phyloP scores from a whole-genome alignment of 1,140 invertebrate genomes.

The Protaetia brevitarsis region DNA sequence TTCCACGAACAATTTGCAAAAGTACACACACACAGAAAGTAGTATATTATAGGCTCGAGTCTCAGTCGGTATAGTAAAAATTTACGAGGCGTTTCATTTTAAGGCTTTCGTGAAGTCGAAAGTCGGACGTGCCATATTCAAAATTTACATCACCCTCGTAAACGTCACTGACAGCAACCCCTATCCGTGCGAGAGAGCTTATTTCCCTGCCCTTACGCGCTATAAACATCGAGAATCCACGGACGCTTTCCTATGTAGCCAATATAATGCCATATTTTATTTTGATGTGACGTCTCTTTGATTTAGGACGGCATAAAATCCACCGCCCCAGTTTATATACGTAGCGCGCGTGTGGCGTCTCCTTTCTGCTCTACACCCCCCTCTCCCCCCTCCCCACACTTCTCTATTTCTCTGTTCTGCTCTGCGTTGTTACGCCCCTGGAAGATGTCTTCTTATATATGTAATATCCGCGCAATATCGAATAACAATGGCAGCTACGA shows the following conservation, averaged over 20 bases:
- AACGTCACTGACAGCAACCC: slow-evolving; percentile 38
- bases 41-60: no score
- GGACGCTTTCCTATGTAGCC: slow-evolving; percentile 43
- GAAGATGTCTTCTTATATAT: no score
- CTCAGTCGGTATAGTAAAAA: slow-evolving; percentile 13
- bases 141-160: slow-evolving; percentile 42
- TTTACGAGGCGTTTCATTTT: slow-evolving; percentile 20
- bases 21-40: no score
- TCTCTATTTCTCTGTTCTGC: slow-evolving; percentile 13
- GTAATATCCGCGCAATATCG: slow-evolving; percentile 28
- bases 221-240: slow-evolving; percentile 43
- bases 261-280: slow-evolving; percentile 47
- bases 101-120: slow-evolving; percentile 33
- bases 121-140: slow-evolving; percentile 35
- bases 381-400: neutral
- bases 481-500: slow-evolving; percentile 20
- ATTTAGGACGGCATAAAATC: slow-evolving; percentile 44
- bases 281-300: slow-evolving; percentile 44
- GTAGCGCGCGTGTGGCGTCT: slow-evolving; percentile 16
- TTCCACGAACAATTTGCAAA: no score
- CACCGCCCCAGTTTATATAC: slow-evolving; percentile 38
- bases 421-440: slow-evolving; percentile 30
- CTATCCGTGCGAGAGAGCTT: slow-evolving; percentile 31
- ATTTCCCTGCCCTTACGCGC: slow-evolving; percentile 37
- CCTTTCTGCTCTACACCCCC: slow-evolving; percentile 1